A percentile compares a stretch with the other conserved stretches of the same genome.
phyloP scores from a whole-genome alignment of 2,113 vertebrate species.

The Setophaga petechia region DNA sequence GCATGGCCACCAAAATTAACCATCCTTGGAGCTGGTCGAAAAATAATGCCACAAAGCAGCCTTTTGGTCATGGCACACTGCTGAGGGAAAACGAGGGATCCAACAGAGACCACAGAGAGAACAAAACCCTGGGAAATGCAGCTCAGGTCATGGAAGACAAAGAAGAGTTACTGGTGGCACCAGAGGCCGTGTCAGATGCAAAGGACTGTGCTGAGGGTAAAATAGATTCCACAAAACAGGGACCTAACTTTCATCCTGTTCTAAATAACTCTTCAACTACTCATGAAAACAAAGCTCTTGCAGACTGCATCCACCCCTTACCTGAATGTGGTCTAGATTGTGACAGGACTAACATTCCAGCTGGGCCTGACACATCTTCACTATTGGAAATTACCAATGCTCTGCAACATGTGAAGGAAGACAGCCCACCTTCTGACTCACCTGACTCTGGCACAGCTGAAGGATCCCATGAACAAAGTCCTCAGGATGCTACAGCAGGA shows the following conservation, averaged over 20 bases:
- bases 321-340: neutral
- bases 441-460: neutral
- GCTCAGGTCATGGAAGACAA: neutral
- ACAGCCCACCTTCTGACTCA: neutral
- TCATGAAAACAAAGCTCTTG: neutral
- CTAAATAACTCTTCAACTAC: neutral
- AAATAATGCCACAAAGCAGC: neutral
- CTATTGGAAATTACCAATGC: neutral
- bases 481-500: neutral
- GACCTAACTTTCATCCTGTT: neutral
- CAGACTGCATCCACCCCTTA: neutral
- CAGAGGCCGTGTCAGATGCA: neutral
- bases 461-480: neutral
- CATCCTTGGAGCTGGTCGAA: conserved; percentile 66
- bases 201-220: neutral
- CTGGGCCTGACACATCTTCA: neutral
- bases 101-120: neutral
- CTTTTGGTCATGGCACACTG: neutral
- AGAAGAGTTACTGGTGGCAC: neutral
- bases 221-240: neutral
- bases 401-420: neutral
- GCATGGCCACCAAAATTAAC: conserved; percentile 63
- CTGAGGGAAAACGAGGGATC: neutral
- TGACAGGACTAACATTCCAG: neutral
- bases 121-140: neutral